Evolutionary conservation across 2,888 invertebrate species (phyloP), one percentile per base, ranked within the genome.

Genomic region (Dorcus parallelipipedus): DNA sequence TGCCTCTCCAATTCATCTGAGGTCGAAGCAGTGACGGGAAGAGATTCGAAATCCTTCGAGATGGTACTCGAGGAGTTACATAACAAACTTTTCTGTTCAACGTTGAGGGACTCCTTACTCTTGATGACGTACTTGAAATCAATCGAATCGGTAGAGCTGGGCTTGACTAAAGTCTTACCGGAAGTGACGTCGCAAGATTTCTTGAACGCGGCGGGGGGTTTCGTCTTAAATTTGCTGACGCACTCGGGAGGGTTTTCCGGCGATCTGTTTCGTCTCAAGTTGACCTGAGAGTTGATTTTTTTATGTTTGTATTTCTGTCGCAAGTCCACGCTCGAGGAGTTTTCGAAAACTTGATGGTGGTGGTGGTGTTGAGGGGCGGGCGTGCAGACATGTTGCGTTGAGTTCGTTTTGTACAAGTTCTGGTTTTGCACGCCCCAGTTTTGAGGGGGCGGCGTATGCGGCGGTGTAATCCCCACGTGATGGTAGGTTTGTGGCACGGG

Each of bases 1-100:
- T 84, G 82, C 60, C 82, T 81, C 69, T 85, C 85, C 49, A 85
- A 70, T 66, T 84, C 84, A 56, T 84, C 84, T 0, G 77, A 76
- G 17, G 53, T 50, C 4, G 60, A 50, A 9, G 56, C 53, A 9
- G 56, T 54, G 9, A 60, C 54, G 6, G 56, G 54, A 33, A 59
- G 54, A 41, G 49, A 49, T 1, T 59, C 56, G 38, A 51, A 56
- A 40, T 55, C 52, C 14, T 52, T 47, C 17, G 10, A 49, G 38
- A 52, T 38, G 23, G 38, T 20, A 3, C 55, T 52, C n/a, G 56
- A 52, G 20, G 14, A 14, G 14, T 14, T 14, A 14, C 14, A 14
- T 1, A 14, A 14, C 14, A 14, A 14, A 1, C 43, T n/a, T 38
- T 56, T 56, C 2, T n/a, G 45, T 0, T 45, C 45, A 8, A 45